phyloP scores from a whole-genome alignment of 2,888 invertebrate genomes.

The Heliconius hortense region DNA sequence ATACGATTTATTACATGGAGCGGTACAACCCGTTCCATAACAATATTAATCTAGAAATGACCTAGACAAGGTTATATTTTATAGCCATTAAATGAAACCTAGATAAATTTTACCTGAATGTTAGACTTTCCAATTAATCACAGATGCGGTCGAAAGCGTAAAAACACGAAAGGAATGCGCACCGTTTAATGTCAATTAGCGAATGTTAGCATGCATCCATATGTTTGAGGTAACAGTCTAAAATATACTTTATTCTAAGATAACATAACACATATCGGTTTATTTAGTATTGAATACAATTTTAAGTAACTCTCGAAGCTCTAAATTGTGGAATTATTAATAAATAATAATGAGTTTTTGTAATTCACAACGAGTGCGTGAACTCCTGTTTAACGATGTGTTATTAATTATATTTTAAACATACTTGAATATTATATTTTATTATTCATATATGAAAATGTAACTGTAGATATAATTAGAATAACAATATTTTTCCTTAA shows the following conservation, averaged over 20 bases:
- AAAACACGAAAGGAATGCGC: conserved; percentile 67
- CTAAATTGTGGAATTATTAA: neutral
- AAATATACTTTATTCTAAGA: conserved; percentile 8
- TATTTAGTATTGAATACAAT: neutral
- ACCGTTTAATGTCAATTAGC: conserved; percentile 74
- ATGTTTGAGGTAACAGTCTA: conserved; percentile 17
- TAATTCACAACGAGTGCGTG: conserved; percentile 2
- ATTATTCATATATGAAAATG: neutral
- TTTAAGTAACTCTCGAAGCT: neutral
- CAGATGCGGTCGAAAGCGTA: conserved; percentile 51
- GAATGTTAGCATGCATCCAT: conserved; percentile 36
- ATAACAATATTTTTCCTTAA: neutral
- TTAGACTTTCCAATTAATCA: conserved; percentile 52
- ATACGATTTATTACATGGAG: conserved; percentile 9
- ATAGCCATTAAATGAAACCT: neutral
- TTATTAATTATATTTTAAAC: conserved; percentile 3
- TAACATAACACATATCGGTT: conserved; percentile 11
- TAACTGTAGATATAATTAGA: neutral
- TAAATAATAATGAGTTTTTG: conserved; percentile 12
- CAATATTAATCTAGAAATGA: conserved; percentile 2
- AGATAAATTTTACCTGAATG: conserved; percentile 29
- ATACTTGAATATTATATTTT: neutral
- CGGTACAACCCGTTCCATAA: neutral
- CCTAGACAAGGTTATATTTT: conserved; percentile 14
- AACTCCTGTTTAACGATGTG: neutral